These are phyloP conservation scores for Acanthosepion lycidas DNA, from an alignment of 2,888 invertebrate genomes.

Conservation along the genomic window DNA sequence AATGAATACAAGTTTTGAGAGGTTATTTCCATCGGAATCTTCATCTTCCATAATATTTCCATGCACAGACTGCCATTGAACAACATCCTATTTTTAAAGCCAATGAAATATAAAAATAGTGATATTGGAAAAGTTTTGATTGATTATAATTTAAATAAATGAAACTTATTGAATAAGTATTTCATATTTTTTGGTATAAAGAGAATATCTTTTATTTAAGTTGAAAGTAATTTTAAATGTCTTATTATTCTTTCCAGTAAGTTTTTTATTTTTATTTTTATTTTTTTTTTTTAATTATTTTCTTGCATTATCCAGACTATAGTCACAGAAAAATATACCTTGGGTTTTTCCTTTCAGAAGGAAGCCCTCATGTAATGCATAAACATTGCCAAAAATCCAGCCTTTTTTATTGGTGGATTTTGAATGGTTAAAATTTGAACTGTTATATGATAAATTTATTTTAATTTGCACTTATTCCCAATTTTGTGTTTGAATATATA, in stretches of 20 bases:
- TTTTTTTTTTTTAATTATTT: not conserved
- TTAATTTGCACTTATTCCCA: not conserved
- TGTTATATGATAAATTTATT: not conserved
- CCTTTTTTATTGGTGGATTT: too few species aligned
- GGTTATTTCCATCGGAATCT: not conserved
- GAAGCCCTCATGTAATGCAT: too few species aligned
- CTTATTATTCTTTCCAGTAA: not conserved
- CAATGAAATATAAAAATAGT: not conserved
- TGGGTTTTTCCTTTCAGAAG: not conserved
- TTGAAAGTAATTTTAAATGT: too few species aligned
- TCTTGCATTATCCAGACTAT: not conserved
- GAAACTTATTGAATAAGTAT: not conserved
- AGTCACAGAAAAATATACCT: not conserved
- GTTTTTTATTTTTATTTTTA: not conserved
- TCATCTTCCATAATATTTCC: not conserved
- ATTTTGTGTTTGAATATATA: too few species aligned
- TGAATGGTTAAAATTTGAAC: not conserved
- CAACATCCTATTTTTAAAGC: not conserved
- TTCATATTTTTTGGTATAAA: not conserved
- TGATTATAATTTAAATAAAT: not conserved
- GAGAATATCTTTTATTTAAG: not conserved
- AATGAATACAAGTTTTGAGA: too few species aligned
- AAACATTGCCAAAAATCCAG: too few species aligned
- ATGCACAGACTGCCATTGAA: not conserved
- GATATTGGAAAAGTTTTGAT: not conserved